Evolutionary conservation across 1,140 invertebrate genomes (phyloP).

Genomic region (Uloborus diversus): DNA sequence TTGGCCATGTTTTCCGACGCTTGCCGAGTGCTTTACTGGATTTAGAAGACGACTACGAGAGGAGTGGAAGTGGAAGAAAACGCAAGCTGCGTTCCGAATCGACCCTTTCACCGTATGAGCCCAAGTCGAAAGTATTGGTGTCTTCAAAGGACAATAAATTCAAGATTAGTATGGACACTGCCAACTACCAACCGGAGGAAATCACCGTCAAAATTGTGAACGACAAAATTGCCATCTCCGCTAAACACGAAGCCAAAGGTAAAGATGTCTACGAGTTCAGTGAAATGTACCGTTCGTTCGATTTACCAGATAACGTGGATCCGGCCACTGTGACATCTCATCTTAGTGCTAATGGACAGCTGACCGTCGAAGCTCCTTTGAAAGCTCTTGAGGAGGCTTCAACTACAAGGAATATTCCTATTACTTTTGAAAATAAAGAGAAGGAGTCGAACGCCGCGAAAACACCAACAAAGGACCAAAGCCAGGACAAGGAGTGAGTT

Average conservation of each 20-base stretch:
- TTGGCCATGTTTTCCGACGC: neutral
- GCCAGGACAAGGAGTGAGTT: neutral
- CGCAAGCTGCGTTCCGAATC: neutral
- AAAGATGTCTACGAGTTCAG: constrained; percentile 38
- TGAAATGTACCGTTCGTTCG: constrained; percentile 19
- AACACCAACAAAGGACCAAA: neutral
- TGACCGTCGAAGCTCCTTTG: constrained; percentile 34
- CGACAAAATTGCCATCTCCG: constrained; percentile 33
- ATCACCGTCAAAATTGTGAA: constrained; percentile 39
- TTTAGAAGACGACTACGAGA: neutral
- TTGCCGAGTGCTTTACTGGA: neutral
- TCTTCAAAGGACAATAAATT: constrained; percentile 32
- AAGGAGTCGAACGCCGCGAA: neutral
- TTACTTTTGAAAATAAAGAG: neutral
- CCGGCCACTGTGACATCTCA: constrained; percentile 2
- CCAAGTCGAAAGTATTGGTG: constrained; percentile 27
- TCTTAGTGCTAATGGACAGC: constrained; percentile 7
- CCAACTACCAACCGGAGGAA: constrained; percentile 26
- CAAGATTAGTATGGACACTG: constrained; percentile 11
- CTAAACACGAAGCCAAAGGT: constrained; percentile 31
- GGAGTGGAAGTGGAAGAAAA: neutral
- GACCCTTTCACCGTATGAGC: neutral
- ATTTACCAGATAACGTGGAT: constrained; percentile 14
- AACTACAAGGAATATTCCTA: constrained; percentile 1
- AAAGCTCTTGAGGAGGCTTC: neutral